Base-by-base conservation (phyloP, 2,888 invertebrate species). In the Amiota minor region DNA sequence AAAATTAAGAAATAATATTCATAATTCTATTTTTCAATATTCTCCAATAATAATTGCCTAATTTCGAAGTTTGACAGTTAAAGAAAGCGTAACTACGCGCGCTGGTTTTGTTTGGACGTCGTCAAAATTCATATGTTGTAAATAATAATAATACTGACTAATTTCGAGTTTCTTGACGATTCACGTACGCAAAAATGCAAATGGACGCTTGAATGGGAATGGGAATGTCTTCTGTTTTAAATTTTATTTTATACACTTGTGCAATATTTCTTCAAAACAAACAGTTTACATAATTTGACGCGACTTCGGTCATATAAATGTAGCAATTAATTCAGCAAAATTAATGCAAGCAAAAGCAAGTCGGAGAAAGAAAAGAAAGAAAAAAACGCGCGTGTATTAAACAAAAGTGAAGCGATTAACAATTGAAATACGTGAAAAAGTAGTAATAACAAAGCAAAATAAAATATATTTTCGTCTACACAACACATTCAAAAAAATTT, bases 381-480 rank as follows among this genome's bases (percentile, higher is more conserved):
- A 35, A 35, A 35, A 6, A 3, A 8, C 59, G 59, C 59, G 59
- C 18, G 59, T 59, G 59, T 59, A 20, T 59, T 59, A 18, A 18
- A 18, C 59, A 59, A 62, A 62, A 18, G 35, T 45, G 14, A 45
- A 62, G 6, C 35, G 35, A 35, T 35, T 62, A 4, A 23, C 55
- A 62, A 62, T 35, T 35, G 9, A 62, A 35, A 35, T 35, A 14
- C 55, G 18, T 16, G n/a, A 55, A 11, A 23, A 62, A 35, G 61
- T 35, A 62, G n/a, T 9, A 35, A 45, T 62, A 35, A 62, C 35
- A 62, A 62, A 35, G 23, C 62, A 18, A 62, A 35, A 35, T 14
- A 45, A 35, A 35, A 23, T 9, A 62, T 3, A 14, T 35, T 62
- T 62, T 62, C 35, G 20, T 11, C 35, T 35, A 35, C 35, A 35